phyloP scores from a whole-genome alignment of 2,113 vertebrate genomes.

The Falco punctatus region DNA sequence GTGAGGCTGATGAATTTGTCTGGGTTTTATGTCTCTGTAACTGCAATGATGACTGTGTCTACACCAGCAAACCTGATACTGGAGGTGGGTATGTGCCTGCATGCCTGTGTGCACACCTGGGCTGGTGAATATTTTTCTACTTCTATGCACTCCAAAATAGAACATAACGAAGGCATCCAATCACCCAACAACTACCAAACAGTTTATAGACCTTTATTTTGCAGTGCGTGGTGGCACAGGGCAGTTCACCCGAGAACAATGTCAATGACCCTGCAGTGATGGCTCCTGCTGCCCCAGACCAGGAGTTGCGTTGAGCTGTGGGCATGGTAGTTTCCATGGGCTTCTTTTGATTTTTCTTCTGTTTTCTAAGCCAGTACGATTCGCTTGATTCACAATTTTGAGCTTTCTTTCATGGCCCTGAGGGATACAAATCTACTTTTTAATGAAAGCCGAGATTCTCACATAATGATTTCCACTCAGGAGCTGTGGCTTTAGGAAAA shows the following conservation, averaged over 20 bases:
- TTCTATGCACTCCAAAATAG: background rate
- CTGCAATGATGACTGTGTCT: background rate
- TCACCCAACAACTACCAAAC: background rate
- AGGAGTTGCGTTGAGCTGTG: background rate
- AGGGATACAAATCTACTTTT: background rate
- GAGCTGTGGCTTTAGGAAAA: conserved; percentile 7
- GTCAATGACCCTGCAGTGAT: background rate
- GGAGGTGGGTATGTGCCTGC: fast-evolving
- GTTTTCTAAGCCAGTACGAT: background rate
- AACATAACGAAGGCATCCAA: background rate
- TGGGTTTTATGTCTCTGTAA: background rate
- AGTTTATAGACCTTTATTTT: background rate
- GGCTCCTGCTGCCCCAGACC: fast-evolving
- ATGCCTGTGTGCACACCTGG: background rate
- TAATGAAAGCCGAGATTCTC: conserved; percentile 9
- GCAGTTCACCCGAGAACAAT: background rate
- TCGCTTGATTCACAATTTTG: background rate
- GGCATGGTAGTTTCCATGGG: background rate
- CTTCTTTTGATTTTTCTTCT: background rate
- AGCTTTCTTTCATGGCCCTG: background rate
- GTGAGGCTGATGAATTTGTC: background rate
- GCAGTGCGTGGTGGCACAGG: background rate
- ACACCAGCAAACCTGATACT: background rate
- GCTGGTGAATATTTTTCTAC: background rate
- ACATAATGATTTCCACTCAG: background rate